Base-by-base conservation (phyloP, 2,797 vertebrate species). In the Denticeps clupeoides region DNA sequence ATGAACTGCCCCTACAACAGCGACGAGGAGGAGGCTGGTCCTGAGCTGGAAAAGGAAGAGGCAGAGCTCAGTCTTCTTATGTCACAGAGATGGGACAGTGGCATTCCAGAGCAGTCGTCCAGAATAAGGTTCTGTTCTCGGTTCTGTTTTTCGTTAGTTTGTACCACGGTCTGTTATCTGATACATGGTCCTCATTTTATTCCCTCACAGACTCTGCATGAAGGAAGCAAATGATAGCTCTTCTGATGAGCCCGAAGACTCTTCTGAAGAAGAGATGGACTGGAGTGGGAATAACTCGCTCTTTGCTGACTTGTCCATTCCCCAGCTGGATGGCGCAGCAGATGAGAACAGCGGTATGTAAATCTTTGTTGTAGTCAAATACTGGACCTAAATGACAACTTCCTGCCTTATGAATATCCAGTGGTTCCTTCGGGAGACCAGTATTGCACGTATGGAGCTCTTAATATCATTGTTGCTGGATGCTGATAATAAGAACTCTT, bases 341-440 rank as follows among this genome's bases (percentile, higher is more conserved):
- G 94, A 99, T 55, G 94, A 99, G 74, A 95, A 87, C 67, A 89
- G 89, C 56, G 94, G 94, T 97, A 80, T 85, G 84, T 67, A n/a
- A n/a, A n/a, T n/a, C n/a, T n/a, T n/a, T n/a, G n/a, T n/a, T n/a
- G n/a, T n/a, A n/a, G n/a, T n/a, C n/a, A n/a, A n/a, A n/a, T n/a
- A n/a, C n/a, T n/a, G n/a, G n/a, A n/a, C n/a, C n/a, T n/a, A n/a
- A n/a, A n/a, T n/a, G n/a, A n/a, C n/a, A n/a, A n/a, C n/a, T n/a
- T n/a, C n/a, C n/a, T n/a, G n/a, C n/a, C n/a, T n/a, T n/a, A n/a
- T n/a, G n/a, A n/a, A n/a, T n/a, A n/a, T n/a, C n/a, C n/a, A n/a
- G n/a, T n/a, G n/a, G n/a, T n/a, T n/a, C n/a, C n/a, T n/a, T n/a
- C n/a, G n/a, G n/a, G n/a, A n/a, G n/a, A n/a, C n/a, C n/a, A n/a